Conservation (phyloP, 2,113 vertebrate genomes). For the Cryptomyrus ogoouensis region DNA sequence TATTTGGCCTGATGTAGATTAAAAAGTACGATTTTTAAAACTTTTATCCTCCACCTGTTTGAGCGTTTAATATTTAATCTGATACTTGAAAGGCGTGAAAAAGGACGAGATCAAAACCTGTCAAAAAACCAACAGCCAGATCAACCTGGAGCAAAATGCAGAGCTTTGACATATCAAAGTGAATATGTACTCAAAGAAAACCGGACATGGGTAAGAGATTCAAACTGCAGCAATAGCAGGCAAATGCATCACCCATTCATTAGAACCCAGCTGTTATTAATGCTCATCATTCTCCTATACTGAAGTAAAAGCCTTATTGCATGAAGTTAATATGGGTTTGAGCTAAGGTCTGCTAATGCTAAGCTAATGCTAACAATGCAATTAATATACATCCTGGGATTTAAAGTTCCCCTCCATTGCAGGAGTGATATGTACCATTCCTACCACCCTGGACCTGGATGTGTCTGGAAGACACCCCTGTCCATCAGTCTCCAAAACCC, state of each 20-base stretch:
- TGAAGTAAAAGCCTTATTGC: background rate
- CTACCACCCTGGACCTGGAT: background rate
- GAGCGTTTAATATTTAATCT: background rate
- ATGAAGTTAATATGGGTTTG: background rate
- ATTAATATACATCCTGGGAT: background rate
- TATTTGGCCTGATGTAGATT: background rate
- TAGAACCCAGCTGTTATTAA: background rate
- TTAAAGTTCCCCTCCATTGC: background rate
- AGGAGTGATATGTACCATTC: background rate
- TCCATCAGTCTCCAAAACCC: background rate
- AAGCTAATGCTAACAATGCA: background rate
- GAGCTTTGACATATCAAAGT: background rate
- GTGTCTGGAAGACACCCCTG: background rate
- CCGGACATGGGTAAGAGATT: background rate
- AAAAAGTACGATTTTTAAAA: background rate
- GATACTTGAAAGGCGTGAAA: background rate
- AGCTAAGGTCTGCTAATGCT: background rate
- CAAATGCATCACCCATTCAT: background rate
- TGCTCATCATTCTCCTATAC: background rate
- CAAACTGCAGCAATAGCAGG: background rate
- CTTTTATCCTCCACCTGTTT: background rate
- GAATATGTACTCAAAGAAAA: background rate
- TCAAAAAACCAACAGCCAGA: background rate
- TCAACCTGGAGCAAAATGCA: background rate
- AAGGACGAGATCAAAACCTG: background rate